These are phyloP conservation scores for Deroplatys truncata DNA, from an alignment of 2,888 invertebrate species.

Conservation along the genomic window DNA sequence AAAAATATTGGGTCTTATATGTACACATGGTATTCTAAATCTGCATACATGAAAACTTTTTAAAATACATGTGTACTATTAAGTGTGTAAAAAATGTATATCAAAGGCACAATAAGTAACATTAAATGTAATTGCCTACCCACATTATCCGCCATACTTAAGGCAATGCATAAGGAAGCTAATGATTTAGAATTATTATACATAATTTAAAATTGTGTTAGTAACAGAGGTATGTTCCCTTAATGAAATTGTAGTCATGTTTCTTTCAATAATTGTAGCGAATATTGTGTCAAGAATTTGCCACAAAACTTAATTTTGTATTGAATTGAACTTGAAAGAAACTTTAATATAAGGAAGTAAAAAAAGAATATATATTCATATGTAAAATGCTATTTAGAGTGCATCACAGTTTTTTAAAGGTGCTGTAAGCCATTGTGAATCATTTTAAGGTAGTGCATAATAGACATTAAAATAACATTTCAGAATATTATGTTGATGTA, in stretches of 20 bases:
- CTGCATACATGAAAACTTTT: neutral
- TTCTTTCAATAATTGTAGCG: neutral
- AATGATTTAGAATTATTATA: too few species aligned
- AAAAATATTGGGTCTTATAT: neutral
- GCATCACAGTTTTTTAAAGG: neutral
- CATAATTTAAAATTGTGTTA: neutral
- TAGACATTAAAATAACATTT: neutral
- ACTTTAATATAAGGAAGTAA: neutral
- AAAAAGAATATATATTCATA: neutral
- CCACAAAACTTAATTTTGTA: neutral
- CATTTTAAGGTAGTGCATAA: neutral
- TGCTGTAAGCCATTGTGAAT: neutral
- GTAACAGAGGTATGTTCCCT: too few species aligned
- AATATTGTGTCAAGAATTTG: neutral
- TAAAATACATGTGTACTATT: neutral
- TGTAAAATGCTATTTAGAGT: neutral
- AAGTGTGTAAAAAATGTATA: neutral
- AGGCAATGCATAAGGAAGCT: neutral
- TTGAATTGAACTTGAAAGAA: neutral
- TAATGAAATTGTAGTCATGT: neutral
- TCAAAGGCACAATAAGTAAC: too few species aligned
- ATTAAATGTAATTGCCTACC: too few species aligned
- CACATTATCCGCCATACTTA: too few species aligned
- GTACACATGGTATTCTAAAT: neutral
- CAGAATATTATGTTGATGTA: neutral